These are phyloP conservation scores for Sturmia bella DNA, from an alignment of 2,888 invertebrate genomes.

Conservation along the genomic window DNA sequence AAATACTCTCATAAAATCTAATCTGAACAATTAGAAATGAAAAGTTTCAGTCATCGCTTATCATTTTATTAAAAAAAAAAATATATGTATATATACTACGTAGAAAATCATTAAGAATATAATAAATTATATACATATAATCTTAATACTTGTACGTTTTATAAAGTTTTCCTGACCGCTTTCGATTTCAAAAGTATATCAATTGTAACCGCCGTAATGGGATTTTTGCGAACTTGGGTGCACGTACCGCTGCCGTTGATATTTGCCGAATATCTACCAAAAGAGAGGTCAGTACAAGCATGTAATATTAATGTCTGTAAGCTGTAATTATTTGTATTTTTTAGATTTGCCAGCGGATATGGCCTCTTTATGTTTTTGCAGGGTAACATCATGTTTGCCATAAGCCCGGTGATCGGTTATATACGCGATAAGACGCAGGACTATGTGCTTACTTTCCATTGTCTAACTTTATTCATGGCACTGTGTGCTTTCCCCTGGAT, in stretches of 20 bases:
- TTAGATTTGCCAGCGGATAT: slow-evolving; percentile 87
- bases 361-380: slow-evolving; percentile 88
- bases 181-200: slow-evolving; percentile 84
- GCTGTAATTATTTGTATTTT: no score
- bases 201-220: slow-evolving; percentile 85
- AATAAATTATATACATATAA: slow-evolving; percentile 13
- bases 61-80: neutral
- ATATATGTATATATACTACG: no score
- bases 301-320: neutral
- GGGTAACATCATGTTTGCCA: slow-evolving; percentile 86
- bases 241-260: slow-evolving; percentile 88
- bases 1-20: slow-evolving; percentile 33
- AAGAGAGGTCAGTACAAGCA: slow-evolving; percentile 82
- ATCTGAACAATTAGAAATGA: neutral
- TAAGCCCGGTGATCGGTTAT: slow-evolving; percentile 87
- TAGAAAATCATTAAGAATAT: neutral
- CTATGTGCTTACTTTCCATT: slow-evolving; percentile 86
- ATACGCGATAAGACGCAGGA: slow-evolving; percentile 85
- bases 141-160: slow-evolving; percentile 6
- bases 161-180: slow-evolving; percentile 83
- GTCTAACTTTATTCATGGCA: slow-evolving; percentile 86
- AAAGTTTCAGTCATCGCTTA: slow-evolving; percentile 14
- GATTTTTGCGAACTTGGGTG: slow-evolving; percentile 87
- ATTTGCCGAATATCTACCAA: slow-evolving; percentile 86
- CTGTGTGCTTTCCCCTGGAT: slow-evolving; percentile 87